A percentile compares a stretch with the other conserved stretches of the same genome.
Evolutionary conservation across 2,797 vertebrate species (phyloP).

Genomic region (Choloepus didactylus): DNA sequence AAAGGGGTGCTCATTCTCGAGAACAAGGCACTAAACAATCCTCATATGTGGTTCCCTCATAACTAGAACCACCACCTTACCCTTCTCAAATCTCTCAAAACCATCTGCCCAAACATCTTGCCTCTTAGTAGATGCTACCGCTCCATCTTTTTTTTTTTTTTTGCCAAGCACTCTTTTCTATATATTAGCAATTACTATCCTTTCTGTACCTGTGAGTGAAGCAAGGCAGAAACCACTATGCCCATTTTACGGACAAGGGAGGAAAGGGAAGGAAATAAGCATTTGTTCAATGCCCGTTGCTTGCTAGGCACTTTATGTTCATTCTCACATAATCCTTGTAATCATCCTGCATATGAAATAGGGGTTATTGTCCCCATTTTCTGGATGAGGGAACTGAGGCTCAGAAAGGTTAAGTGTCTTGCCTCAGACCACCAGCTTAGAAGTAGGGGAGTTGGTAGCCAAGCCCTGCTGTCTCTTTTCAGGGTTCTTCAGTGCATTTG

Average conservation of each 20-base stretch:
- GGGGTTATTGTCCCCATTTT: not conserved
- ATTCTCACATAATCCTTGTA: not conserved
- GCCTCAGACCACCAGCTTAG: not conserved
- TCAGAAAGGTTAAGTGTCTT: not conserved
- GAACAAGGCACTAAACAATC: not conserved
- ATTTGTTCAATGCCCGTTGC: too few species aligned
- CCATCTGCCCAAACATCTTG: not conserved
- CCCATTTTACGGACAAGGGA: not conserved
- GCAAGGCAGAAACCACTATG: not conserved
- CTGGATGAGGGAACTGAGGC: not conserved
- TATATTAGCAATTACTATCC: not conserved
- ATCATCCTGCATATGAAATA: not conserved
- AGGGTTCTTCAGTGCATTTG: not conserved
- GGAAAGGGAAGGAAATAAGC: not conserved
- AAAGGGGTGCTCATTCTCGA: not conserved
- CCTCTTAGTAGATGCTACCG: not conserved
- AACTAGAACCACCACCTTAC: not conserved
- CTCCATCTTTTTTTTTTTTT: not conserved
- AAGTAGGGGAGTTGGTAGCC: not conserved
- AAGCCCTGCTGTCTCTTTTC: too few species aligned
- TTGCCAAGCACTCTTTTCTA: not conserved
- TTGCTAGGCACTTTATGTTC: not conserved
- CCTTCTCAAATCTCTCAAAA: not conserved
- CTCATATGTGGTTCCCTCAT: rapidly evolving
- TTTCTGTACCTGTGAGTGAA: not conserved